Conservation (phyloP, 2,113 vertebrate species). For the Fulica atra region DNA sequence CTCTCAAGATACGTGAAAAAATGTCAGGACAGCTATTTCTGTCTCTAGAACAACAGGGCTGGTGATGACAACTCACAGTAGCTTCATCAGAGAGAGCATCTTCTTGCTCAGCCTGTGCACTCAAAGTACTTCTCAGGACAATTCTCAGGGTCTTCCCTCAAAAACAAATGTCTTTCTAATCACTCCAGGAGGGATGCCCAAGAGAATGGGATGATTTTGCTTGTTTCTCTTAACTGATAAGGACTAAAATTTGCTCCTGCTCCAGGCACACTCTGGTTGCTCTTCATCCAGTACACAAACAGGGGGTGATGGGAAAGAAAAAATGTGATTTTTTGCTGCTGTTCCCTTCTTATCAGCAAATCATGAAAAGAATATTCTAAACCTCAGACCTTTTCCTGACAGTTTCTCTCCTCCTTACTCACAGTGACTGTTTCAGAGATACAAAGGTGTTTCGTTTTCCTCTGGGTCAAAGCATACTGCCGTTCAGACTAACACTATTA, state of each 20-base stretch:
- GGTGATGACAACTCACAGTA: background rate
- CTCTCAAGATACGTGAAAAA: background rate
- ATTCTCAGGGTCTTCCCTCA: background rate
- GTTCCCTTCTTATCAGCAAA: background rate
- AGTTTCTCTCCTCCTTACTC: background rate
- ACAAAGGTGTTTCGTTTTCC: background rate
- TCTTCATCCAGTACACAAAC: background rate
- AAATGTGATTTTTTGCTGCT: background rate
- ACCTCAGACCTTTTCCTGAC: background rate
- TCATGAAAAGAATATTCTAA: background rate
- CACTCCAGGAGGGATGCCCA: background rate
- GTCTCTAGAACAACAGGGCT: background rate
- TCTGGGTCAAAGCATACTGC: background rate
- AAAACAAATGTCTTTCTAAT: background rate
- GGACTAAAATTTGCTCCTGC: background rate
- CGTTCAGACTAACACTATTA: background rate
- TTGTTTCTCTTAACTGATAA: background rate
- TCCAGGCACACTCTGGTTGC: background rate
- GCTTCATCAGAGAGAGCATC: background rate
- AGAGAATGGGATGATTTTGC: background rate
- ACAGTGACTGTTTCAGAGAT: background rate
- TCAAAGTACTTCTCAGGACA: background rate
- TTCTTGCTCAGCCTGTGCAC: background rate
- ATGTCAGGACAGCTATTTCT: background rate
- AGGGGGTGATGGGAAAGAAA: background rate